phyloP scores from a whole-genome alignment of 2,888 invertebrate species.

The Rhynchonema sp. region DNA sequence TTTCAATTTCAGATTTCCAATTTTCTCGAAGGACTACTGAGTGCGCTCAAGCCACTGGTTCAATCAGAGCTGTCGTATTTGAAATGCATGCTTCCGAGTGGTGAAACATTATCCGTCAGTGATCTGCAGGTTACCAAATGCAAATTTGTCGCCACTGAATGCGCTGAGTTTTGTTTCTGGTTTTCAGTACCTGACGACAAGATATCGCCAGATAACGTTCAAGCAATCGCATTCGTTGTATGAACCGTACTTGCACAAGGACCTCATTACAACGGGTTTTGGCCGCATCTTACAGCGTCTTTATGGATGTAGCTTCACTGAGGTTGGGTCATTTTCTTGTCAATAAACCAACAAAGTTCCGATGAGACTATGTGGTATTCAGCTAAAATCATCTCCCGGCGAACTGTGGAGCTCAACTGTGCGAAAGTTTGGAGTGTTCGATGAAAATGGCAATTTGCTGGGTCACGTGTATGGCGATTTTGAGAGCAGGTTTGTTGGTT shows the following conservation, averaged over 20 bases:
- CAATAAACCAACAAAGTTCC: too few species aligned
- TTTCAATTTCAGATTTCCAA: background rate
- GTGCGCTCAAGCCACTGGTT: background rate
- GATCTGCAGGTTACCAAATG: too few species aligned
- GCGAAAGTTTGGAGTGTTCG: constrained; percentile 40
- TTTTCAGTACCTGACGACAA: too few species aligned
- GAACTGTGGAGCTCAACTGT: background rate
- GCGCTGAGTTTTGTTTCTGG: too few species aligned
- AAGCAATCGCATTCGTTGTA: too few species aligned
- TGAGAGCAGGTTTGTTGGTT: too few species aligned
- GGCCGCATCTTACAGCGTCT: background rate
- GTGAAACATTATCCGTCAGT: too few species aligned
- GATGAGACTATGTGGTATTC: too few species aligned
- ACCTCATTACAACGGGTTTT: background rate
- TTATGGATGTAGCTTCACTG: background rate
- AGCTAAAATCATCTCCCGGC: background rate
- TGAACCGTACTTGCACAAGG: background rate
- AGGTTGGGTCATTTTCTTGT: too few species aligned
- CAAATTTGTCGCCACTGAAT: too few species aligned
- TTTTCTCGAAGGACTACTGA: background rate
- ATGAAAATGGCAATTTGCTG: constrained; percentile 46
- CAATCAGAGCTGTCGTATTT: background rate
- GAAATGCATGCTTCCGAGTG: too few species aligned
- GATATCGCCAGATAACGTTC: too few species aligned
- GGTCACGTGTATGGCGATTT: constrained; percentile 95